These are phyloP conservation scores for Sinocyclocheilus anophthalmus DNA, from an alignment of 2,113 vertebrate species.

Conservation along the genomic window DNA sequence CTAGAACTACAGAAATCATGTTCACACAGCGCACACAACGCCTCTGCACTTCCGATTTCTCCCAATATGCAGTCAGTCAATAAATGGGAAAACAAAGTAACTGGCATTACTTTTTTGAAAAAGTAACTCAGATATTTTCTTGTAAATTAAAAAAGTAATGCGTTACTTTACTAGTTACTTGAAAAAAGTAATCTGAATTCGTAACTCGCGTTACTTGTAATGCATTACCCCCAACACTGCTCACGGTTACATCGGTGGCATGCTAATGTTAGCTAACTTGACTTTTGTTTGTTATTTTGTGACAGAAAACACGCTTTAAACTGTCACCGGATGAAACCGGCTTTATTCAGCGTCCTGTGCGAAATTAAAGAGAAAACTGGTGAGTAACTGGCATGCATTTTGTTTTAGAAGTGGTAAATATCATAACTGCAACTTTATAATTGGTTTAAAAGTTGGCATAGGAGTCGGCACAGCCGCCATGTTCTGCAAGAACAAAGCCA, in stretches of 20 bases:
- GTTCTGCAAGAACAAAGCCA: slow-evolving; percentile 35
- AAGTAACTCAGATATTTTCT: too few relatives aligned
- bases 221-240: too few relatives aligned
- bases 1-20: too few relatives aligned
- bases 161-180: too few relatives aligned
- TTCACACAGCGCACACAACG: too few relatives aligned
- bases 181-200: too few relatives aligned
- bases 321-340: slow-evolving; percentile 84
- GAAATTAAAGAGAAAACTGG: slow-evolving; percentile 84
- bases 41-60: too few relatives aligned
- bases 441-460: slow-evolving; percentile 30
- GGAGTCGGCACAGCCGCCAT: slow-evolving; percentile 10
- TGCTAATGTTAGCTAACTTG: not conserved
- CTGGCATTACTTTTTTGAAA: too few relatives aligned
- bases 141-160: too few relatives aligned
- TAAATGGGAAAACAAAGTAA: too few relatives aligned
- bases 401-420: not conserved
- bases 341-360: slow-evolving; percentile 82
- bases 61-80: too few relatives aligned
- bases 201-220: too few relatives aligned
- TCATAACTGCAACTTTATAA: slow-evolving; percentile 29
- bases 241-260: not conserved
- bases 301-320: slow-evolving; percentile 82
- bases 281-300: slow-evolving; percentile 46
- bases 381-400: slow-evolving; percentile 47